A percentile compares a stretch with the other conserved stretches of the same genome.
Evolutionary conservation across 2,113 vertebrate genomes (phyloP).

Genomic region (Silurus glanis): DNA sequence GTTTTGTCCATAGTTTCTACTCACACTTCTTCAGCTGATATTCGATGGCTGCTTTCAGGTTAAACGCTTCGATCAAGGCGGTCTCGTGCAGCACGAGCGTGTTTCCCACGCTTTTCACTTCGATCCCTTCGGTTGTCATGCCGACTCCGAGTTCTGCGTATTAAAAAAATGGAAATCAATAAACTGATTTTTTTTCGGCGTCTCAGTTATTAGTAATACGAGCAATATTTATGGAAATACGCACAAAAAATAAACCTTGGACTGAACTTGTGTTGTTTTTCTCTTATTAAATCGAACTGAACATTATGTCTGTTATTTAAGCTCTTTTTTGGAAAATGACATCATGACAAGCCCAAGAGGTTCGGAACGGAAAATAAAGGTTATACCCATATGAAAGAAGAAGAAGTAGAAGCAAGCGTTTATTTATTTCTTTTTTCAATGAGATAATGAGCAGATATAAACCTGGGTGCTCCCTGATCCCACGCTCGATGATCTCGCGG

Average conservation of each 20-base stretch:
- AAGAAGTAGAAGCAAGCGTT: not conserved
- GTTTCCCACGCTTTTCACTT: slow-evolving; percentile 92
- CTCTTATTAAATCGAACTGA: not conserved
- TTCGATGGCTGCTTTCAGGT: slow-evolving; percentile 93
- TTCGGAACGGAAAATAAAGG: slow-evolving; percentile 1
- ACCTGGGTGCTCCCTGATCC: slow-evolving; percentile 89
- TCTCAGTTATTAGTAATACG: not conserved
- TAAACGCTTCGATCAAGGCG: slow-evolving; percentile 91
- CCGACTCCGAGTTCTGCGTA: slow-evolving; percentile 86
- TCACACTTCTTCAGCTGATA: slow-evolving; percentile 86
- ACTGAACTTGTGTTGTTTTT: not conserved
- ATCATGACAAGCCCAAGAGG: not conserved
- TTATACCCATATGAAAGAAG: not conserved
- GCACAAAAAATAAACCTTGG: not conserved
- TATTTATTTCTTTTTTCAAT: not conserved
- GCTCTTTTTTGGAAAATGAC: not conserved
- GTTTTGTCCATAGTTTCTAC: not conserved
- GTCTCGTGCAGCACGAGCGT: slow-evolving; percentile 89
- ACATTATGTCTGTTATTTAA: not conserved
- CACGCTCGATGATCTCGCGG: slow-evolving; percentile 83
- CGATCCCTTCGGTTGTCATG: slow-evolving; percentile 88
- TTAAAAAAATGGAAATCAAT: not conserved
- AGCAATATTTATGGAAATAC: not conserved
- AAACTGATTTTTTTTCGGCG: not conserved
- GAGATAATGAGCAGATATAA: not conserved